Evolutionary conservation across 2,888 invertebrate genomes (phyloP).

Genomic region (Phragmatobia fuliginosa): DNA sequence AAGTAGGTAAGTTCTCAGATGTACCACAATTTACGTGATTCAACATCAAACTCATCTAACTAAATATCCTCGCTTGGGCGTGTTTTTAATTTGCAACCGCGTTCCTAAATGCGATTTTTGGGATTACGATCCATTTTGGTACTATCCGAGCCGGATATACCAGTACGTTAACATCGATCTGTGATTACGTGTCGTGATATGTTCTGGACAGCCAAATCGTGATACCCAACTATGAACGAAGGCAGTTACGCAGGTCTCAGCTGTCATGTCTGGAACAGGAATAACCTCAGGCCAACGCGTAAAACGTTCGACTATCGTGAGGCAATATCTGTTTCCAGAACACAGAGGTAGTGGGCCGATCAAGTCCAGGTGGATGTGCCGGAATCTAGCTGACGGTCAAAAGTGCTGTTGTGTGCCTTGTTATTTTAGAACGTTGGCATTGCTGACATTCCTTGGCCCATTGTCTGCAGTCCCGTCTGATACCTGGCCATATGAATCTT

Average conservation of each 20-base stretch:
- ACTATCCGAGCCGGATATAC: too few relatives aligned
- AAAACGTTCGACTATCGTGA: slow-evolving; percentile 51
- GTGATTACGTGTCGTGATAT: too few relatives aligned
- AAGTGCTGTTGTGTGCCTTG: slow-evolving; percentile 33
- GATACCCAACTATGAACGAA: too few relatives aligned
- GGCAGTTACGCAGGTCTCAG: slow-evolving; percentile 59
- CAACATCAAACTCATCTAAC: too few relatives aligned
- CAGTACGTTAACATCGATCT: too few relatives aligned
- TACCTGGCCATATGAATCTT: slow-evolving; percentile 64
- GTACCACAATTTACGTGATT: too few relatives aligned
- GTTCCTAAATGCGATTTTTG: too few relatives aligned
- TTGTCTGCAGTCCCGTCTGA: slow-evolving; percentile 55
- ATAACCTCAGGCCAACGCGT: slow-evolving; percentile 65
- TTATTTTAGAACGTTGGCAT: slow-evolving; percentile 62
- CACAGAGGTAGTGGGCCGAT: slow-evolving; percentile 44
- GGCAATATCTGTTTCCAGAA: slow-evolving; percentile 43
- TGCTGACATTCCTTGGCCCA: slow-evolving; percentile 57
- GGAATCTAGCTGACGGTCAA: slow-evolving; percentile 47
- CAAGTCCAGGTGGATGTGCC: slow-evolving; percentile 55
- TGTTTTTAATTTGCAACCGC: too few relatives aligned
- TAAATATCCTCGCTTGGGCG: too few relatives aligned
- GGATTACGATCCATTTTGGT: too few relatives aligned
- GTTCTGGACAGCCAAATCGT: too few relatives aligned
- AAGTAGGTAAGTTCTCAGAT: too few relatives aligned
- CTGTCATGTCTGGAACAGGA: slow-evolving; percentile 37